Evolutionary conservation across 2,113 vertebrate genomes (phyloP).

Genomic region (Alligator mississippiensis): DNA sequence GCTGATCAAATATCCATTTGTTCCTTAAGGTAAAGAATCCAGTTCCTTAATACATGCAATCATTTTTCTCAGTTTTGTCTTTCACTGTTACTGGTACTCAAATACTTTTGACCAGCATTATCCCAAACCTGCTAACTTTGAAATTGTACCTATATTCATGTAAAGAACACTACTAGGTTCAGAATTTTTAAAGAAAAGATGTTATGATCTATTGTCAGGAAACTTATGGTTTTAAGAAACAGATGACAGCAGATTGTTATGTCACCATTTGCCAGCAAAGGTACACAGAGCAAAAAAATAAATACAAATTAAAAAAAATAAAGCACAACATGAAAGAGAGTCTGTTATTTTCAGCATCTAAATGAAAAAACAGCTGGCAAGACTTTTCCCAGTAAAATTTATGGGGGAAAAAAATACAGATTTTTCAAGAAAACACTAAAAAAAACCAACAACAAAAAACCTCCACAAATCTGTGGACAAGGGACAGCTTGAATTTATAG

Average conservation of each 20-base stretch:
- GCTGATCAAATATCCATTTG: background rate
- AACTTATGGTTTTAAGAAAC: background rate
- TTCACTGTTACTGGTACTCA: background rate
- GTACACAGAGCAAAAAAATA: background rate
- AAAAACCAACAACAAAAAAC: background rate
- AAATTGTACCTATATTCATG: background rate
- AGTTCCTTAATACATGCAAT: background rate
- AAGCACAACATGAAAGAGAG: background rate
- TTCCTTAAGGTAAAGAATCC: background rate
- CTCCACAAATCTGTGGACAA: background rate
- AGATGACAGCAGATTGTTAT: background rate
- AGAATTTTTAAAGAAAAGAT: background rate
- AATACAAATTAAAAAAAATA: background rate
- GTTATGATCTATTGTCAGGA: background rate
- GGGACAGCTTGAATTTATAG: background rate
- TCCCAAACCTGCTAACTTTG: background rate
- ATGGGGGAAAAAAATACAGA: too few relatives aligned
- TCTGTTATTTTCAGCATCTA: background rate
- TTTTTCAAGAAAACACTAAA: too few relatives aligned
- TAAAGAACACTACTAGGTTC: background rate
- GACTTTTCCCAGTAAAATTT: background rate
- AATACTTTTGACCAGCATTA: background rate
- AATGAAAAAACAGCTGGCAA: background rate
- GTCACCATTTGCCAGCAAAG: background rate
- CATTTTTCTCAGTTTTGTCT: background rate